Evolutionary conservation across 2,888 invertebrate species (phyloP), one percentile per base, ranked within the genome.

Genomic region (Conops quadrifasciatus): DNA sequence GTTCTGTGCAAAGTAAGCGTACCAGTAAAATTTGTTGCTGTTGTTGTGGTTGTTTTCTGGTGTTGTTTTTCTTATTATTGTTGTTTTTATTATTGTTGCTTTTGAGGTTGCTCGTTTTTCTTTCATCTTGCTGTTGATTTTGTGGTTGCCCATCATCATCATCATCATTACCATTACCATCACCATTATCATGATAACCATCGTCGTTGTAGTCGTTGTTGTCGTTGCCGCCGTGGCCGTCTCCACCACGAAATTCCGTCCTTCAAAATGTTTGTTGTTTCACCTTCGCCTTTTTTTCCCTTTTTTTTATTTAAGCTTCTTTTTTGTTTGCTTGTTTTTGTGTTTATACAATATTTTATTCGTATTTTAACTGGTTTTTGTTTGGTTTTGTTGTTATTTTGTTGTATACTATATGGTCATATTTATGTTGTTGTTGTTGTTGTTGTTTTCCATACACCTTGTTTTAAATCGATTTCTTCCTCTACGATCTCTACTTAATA

Each of bases 201-300:
- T 21, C 21, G 19, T 53, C 11, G 53, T 53, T 9, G 24, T n/a
- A 9, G 53, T 53, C 24, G n/a, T n/a, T 53, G 19, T 53, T 7
- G n/a, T 53, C 24, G n/a, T 49, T 49, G 49, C 45, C 45, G 45
- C 45, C 45, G 45, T 43, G 45, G 36, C n/a, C 26, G 70, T 21
- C 51, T 13, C 26, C 58, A 58, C 71, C 68, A 59, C 71, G 71
- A 71, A 71, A 71, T 67, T 71, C 71, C 71, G 71, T 71, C 71
- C 71, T 71, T 71, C 71, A 71, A 67, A 71, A 53, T 63, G n/a
- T 64, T 70, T 69, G 53, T 28, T 26, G 15, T 64, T 65, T 47
- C 21, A 60, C 21, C 30, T 65, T 59, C 24, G 58, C 30, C 9
- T 65, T 30, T 49, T 49, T 16, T 51, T 36, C 45, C 49, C 28